Evolutionary conservation across 1,140 invertebrate genomes (phyloP).

Genomic region (Geopemphigus sp.): DNA sequence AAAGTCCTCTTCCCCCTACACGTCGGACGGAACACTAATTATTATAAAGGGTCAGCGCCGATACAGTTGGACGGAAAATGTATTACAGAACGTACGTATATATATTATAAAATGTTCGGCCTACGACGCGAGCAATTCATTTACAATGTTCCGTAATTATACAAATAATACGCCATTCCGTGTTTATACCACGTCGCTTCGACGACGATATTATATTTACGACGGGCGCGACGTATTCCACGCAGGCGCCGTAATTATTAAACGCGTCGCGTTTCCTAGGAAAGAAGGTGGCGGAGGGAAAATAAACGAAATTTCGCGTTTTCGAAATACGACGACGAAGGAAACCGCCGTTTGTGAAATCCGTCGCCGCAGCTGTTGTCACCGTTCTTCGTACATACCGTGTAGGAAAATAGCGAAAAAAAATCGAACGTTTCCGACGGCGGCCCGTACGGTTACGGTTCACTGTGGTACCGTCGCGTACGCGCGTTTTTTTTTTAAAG

Average conservation of each 20-base stretch:
- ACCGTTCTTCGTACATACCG: too few relatives aligned
- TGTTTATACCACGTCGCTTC: conserved; percentile 15
- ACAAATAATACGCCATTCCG: conserved; percentile 24
- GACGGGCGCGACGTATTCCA: background rate
- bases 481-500: too few relatives aligned
- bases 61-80: background rate
- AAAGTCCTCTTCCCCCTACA: conserved; percentile 10
- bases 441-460: too few relatives aligned
- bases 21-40: conserved; percentile 14
- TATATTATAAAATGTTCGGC: conserved; percentile 1
- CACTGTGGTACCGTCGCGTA: too few relatives aligned
- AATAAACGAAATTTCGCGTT: too few relatives aligned
- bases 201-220: conserved; percentile 14
- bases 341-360: conserved; percentile 21
- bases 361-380: too few relatives aligned
- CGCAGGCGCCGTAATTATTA: background rate
- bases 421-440: too few relatives aligned
- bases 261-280: conserved; percentile 4
- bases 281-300: too few relatives aligned
- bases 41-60: conserved; percentile 17
- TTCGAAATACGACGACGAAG: too few relatives aligned
- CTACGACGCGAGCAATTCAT: conserved; percentile 1
- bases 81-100: too few relatives aligned
- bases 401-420: too few relatives aligned
- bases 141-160: conserved; percentile 16